Conservation (phyloP, 2,888 invertebrate genomes). For the Papilio demoleus region DNA sequence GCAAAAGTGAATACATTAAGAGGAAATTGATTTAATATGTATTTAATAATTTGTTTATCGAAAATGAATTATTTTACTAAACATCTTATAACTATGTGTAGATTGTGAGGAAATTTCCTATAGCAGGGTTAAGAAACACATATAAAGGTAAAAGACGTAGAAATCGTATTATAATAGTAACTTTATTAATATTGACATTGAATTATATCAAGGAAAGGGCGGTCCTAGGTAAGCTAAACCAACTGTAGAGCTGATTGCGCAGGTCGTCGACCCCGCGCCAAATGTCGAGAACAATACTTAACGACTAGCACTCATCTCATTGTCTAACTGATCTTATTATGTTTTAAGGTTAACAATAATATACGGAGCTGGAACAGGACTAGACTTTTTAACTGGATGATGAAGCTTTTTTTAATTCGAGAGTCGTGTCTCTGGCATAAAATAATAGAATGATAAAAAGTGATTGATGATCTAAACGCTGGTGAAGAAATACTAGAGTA, state of each 20-base stretch:
- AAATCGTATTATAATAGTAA: not conserved
- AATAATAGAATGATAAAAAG: not conserved
- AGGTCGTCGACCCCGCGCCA: conserved; percentile 72
- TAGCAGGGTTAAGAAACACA: not conserved
- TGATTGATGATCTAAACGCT: not conserved
- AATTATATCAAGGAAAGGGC: conserved; percentile 10
- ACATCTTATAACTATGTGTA: too few relatives aligned
- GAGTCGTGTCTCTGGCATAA: not conserved
- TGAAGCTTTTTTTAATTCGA: not conserved
- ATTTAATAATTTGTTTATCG: too few relatives aligned
- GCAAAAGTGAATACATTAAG: not conserved
- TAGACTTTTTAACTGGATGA: conserved; percentile 41
- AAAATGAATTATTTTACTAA: too few relatives aligned
- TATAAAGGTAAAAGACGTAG: not conserved
- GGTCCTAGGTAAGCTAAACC: conserved; percentile 50
- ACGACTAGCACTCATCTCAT: conserved; percentile 60
- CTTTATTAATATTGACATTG: conserved; percentile 4
- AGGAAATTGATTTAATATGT: too few relatives aligned
- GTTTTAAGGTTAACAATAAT: conserved; percentile 53
- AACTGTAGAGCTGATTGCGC: conserved; percentile 67
- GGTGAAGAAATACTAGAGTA: not conserved
- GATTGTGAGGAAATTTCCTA: too few relatives aligned
- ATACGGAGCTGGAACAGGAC: conserved; percentile 37
- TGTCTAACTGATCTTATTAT: conserved; percentile 60
- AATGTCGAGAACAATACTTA: conserved; percentile 78